phyloP scores from a whole-genome alignment of 2,888 invertebrate genomes.

The Euplagia quadripunctaria region DNA sequence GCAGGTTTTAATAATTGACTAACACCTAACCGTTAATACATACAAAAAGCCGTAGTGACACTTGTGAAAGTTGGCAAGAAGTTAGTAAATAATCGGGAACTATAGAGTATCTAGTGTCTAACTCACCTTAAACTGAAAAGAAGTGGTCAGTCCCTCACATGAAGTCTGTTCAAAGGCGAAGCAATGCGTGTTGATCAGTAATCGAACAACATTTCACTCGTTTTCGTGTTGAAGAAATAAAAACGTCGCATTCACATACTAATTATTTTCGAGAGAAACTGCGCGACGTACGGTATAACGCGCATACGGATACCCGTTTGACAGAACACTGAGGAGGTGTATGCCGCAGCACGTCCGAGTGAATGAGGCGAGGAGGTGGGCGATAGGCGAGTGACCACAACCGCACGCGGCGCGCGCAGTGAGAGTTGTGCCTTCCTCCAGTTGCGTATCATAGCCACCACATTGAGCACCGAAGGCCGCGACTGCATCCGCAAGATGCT shows the following conservation, averaged over 20 bases:
- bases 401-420: conserved; percentile 85
- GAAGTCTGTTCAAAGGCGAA: conserved; percentile 73
- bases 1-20: conserved; percentile 3
- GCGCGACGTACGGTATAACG: conserved; percentile 72
- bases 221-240: conserved; percentile 76
- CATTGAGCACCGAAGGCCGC: conserved; percentile 58
- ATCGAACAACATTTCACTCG: conserved; percentile 82
- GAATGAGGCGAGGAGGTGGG: conserved; percentile 68
- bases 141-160: conserved; percentile 75
- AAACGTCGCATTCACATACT: conserved; percentile 84
- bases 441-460: conserved; percentile 64
- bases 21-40: conserved; percentile 5
- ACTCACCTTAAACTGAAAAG: conserved; percentile 70
- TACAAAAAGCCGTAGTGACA: conserved; percentile 21
- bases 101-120: conserved; percentile 30
- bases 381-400: conserved; percentile 76
- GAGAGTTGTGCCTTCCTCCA: conserved; percentile 76
- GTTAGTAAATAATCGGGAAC: conserved; percentile 38
- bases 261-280: conserved; percentile 80
- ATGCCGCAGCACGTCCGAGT: conserved; percentile 60
- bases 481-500: conserved; percentile 74
- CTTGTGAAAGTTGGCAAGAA: conserved; percentile 47
- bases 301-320: conserved; percentile 73
- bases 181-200: conserved; percentile 68
- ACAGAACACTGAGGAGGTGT: conserved; percentile 76